Percentiles rank a stretch among this genome's conserved stretches.
Evolutionary conservation across 1,140 invertebrate species (phyloP).

Genomic region (Drosophila santomea): DNA sequence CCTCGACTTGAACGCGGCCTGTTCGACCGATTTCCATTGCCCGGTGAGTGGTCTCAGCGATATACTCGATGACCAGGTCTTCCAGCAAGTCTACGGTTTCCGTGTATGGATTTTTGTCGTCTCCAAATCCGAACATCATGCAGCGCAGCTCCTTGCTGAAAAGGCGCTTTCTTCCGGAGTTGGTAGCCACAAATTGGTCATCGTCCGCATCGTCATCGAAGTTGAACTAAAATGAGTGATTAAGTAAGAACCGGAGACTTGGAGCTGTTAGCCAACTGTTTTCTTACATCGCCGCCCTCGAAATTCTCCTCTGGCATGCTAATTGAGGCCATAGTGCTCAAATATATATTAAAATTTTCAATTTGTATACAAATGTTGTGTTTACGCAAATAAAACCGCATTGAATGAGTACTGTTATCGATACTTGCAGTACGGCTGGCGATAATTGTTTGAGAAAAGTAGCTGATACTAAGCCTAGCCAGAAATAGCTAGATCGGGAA

Average conservation of each 20-base stretch:
- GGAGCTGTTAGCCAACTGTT: neutral
- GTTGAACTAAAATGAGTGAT: constrained; percentile 19
- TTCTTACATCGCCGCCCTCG: constrained; percentile 65
- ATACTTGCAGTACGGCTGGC: neutral
- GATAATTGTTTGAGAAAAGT: neutral
- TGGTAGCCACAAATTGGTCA: constrained; percentile 87
- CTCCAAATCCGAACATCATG: constrained; percentile 99
- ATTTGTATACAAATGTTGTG: constrained; percentile 4
- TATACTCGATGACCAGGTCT: constrained; percentile 99
- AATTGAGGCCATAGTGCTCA: constrained; percentile 49
- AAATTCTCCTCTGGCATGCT: constrained; percentile 68
- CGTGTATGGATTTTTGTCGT: constrained; percentile 99
- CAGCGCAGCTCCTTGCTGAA: constrained; percentile 97
- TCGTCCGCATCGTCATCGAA: constrained; percentile 89
- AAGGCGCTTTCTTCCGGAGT: constrained; percentile 91
- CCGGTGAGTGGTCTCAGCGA: constrained; percentile 96
- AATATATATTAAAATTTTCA: constrained; percentile 11
- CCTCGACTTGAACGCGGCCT: constrained; percentile 98
- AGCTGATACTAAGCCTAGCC: neutral
- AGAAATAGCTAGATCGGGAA: neutral
- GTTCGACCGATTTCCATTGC: constrained; percentile 98
- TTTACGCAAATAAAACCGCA: constrained; percentile 5
- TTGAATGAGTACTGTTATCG: neutral
- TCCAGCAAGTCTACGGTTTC: constrained; percentile 99
- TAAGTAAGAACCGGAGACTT: too few relatives aligned